Conservation (phyloP, 2,888 invertebrate genomes). For the Dolichopus griseipennis region DNA sequence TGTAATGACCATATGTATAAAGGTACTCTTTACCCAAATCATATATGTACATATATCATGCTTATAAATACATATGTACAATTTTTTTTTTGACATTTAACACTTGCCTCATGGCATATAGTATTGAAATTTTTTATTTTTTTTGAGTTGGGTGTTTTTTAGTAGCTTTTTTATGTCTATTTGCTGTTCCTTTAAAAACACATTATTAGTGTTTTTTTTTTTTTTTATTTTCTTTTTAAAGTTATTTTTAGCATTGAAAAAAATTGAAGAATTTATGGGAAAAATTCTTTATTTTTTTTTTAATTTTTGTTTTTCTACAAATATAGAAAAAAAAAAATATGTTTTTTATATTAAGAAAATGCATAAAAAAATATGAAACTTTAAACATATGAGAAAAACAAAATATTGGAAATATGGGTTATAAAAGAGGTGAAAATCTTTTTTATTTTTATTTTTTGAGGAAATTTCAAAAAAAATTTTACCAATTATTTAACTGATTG, state of each 20-base stretch:
- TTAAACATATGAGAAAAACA: not conserved
- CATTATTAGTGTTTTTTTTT: too few species aligned
- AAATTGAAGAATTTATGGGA: not conserved
- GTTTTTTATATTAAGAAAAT: not conserved
- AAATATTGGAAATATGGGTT: not conserved
- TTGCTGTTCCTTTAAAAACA: not conserved
- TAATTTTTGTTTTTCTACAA: too few species aligned
- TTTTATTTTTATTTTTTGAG: too few species aligned
- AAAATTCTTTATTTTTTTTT: not conserved
- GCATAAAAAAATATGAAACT: not conserved
- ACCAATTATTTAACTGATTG: too few species aligned
- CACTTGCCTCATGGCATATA: not conserved
- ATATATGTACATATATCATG: not conserved
- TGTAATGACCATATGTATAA: not conserved
- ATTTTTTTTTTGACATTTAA: not conserved
- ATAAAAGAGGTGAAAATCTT: not conserved
- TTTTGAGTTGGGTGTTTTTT: not conserved
- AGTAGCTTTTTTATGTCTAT: too few species aligned
- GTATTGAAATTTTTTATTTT: not conserved
- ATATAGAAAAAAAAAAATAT: not conserved
- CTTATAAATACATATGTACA: too few species aligned
- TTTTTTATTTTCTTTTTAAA: not conserved
- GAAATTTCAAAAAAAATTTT: too few species aligned
- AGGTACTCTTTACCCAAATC: not conserved
- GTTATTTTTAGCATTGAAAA: not conserved